phyloP scores from a whole-genome alignment of 2,888 invertebrate genomes.

The Drosophila neonasuta region DNA sequence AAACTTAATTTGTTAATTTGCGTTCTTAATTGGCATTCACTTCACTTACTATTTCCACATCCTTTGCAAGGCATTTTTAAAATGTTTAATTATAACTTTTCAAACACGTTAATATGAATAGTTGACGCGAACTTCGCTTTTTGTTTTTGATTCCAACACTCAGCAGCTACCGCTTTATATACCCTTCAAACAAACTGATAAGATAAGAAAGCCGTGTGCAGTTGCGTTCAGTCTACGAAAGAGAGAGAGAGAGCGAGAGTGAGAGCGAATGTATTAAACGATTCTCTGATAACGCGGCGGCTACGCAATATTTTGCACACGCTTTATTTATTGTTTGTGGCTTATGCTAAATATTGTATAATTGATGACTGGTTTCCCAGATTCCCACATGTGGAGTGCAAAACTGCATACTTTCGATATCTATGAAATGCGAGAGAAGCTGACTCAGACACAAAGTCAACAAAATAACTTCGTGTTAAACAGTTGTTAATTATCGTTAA shows the following conservation, averaged over 20 bases:
- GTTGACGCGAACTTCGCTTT: constrained; percentile 19
- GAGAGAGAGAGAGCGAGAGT: constrained; percentile 13
- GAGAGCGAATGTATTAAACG: background rate
- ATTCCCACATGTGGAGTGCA: constrained; percentile 52
- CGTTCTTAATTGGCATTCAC: background rate
- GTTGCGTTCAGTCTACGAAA: constrained; percentile 27
- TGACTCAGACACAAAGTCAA: constrained; percentile 17
- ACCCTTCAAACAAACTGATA: constrained; percentile 32
- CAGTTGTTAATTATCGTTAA: constrained; percentile 3
- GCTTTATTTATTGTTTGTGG: constrained; percentile 30
- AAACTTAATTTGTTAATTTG: constrained; percentile 10
- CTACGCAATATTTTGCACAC: constrained; percentile 50
- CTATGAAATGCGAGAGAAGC: constrained; percentile 50
- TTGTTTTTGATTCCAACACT: constrained; percentile 14
- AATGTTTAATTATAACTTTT: constrained; percentile 3
- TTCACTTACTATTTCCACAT: constrained; percentile 70
- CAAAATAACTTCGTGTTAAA: constrained; percentile 4
- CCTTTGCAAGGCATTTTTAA: constrained; percentile 73
- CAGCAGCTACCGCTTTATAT: constrained; percentile 31
- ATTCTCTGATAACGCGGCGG: constrained; percentile 7
- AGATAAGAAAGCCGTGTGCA: constrained; percentile 60
- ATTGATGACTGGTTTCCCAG: constrained; percentile 7
- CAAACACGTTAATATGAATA: background rate
- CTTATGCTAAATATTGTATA: constrained; percentile 1
- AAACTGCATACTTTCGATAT: constrained; percentile 24